Evolutionary conservation across 2,888 invertebrate species (phyloP), one percentile per base, ranked within the genome.

Genomic region (Pristionchus fissidentatus): DNA sequence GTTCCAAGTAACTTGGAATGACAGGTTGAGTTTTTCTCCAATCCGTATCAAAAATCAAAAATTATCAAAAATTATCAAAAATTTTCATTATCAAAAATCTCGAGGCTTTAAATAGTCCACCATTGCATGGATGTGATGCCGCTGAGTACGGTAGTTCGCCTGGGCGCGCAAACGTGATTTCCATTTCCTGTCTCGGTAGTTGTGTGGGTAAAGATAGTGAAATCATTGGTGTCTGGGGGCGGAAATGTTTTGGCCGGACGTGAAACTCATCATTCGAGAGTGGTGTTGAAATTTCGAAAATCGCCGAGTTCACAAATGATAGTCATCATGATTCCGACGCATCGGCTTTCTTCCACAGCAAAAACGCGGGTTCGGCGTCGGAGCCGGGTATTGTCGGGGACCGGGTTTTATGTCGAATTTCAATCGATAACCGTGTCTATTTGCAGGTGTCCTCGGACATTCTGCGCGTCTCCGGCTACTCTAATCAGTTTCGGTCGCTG

Each of bases 361-460:
- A 66, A 38, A 29, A 70, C 41, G 13, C 1, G 15, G n/a, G 7
- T 41, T 35, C 41, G 70, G 70, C 41, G 70, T 41, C 41, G 70
- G 70, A 70, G 70, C 38, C 13, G n/a, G 70, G 70, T 70, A 70
- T 70, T 70, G 32, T 49, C 49, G 29, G 35, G 35, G 35, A 41
- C n/a, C 1, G n/a, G n/a, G n/a, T n/a, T n/a, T n/a, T n/a, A n/a
- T n/a, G 22, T 5, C 35, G 4, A 38, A 41, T 73, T 43, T 26
- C 10, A 38, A 55, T 43, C 10, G 5, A 32, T n/a, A n/a, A n/a
- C n/a, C n/a, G n/a, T n/a, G n/a, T n/a, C n/a, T 41, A 7, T 15
- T 87, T 90, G 73, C 87, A 91, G 91, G 91, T 91, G 3, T 89
- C 89, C 3, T 90, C 91, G 22, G 91, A 91, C 83, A 92, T 91